A percentile compares a stretch with the other conserved stretches of the same genome.
Conservation (phyloP, 1,140 invertebrate species). For the Sarcophaga peregrina region DNA sequence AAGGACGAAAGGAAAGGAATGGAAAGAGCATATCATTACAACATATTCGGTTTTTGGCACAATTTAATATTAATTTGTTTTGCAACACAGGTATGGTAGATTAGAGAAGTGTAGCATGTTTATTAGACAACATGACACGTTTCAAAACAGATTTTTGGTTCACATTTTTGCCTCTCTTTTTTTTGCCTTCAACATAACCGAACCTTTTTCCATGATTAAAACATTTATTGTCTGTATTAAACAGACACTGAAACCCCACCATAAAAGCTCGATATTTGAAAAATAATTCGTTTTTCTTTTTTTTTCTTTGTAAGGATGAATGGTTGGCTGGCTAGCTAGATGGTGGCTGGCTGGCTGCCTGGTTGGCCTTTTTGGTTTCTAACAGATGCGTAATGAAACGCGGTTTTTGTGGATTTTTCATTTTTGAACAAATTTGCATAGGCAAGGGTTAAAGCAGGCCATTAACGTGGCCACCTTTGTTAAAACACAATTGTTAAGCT, state of each 20-base stretch:
- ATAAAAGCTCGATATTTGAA: too few relatives aligned
- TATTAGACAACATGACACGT: not conserved
- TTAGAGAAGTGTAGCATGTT: not conserved
- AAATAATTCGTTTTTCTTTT: too few relatives aligned
- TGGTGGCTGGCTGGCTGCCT: not conserved
- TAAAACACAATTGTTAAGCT: not conserved
- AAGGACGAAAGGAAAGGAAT: too few relatives aligned
- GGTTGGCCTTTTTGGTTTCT: not conserved
- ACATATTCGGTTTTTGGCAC: not conserved
- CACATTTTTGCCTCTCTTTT: not conserved
- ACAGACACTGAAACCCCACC: too few relatives aligned
- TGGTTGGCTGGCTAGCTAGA: not conserved
- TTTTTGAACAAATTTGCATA: not conserved
- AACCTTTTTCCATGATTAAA: not conserved
- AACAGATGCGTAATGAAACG: constrained; percentile 28
- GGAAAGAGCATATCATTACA: not conserved
- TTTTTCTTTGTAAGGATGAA: too few relatives aligned
- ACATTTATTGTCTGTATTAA: not conserved
- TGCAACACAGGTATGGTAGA: not conserved
- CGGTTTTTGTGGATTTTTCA: not conserved
- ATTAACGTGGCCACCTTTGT: not conserved
- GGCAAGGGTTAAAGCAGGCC: not conserved
- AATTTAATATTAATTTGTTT: not conserved
- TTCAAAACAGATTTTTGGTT: not conserved
- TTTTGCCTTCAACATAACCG: not conserved